phyloP scores from a whole-genome alignment of 2,113 vertebrate genomes.

The Forbesichthys agassizii region DNA sequence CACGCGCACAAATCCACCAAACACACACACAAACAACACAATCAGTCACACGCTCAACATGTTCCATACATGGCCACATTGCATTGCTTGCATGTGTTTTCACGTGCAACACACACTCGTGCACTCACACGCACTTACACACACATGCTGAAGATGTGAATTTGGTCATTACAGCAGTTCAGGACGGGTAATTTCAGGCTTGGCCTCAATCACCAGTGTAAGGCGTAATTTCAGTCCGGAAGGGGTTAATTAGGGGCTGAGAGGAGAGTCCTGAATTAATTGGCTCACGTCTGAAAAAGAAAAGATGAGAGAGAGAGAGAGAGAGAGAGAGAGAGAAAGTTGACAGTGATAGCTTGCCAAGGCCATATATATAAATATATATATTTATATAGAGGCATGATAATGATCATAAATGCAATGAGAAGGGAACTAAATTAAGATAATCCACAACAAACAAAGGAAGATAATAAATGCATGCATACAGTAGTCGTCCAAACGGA shows the following conservation, averaged over 20 bases:
- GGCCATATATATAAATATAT: conserved; percentile 2
- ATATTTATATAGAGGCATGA: conserved; percentile 36
- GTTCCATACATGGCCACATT: too few species aligned
- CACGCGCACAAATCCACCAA: not conserved
- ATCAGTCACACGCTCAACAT: not conserved
- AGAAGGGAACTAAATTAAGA: not conserved
- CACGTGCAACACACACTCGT: not conserved
- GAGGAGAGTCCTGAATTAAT: conserved; percentile 70
- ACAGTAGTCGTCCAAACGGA: too few species aligned
- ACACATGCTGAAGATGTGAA: conserved; percentile 21
- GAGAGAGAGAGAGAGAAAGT: conserved; percentile 22
- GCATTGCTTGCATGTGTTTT: too few species aligned
- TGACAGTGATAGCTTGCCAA: conserved; percentile 60
- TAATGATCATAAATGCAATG: conserved; percentile 24
- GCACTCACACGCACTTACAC: not conserved
- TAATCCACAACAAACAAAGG: not conserved
- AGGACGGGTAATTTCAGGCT: conserved; percentile 72
- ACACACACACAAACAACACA: not conserved
- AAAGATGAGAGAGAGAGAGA: conserved; percentile 29
- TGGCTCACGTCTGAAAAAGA: conserved; percentile 64
- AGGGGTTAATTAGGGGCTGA: conserved; percentile 76
- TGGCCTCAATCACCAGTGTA: conserved; percentile 72
- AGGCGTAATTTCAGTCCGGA: conserved; percentile 72
- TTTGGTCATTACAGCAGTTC: conserved; percentile 51
- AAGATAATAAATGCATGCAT: not conserved